phyloP scores from a whole-genome alignment of 2,888 invertebrate species.

The Cerastis leucographa region DNA sequence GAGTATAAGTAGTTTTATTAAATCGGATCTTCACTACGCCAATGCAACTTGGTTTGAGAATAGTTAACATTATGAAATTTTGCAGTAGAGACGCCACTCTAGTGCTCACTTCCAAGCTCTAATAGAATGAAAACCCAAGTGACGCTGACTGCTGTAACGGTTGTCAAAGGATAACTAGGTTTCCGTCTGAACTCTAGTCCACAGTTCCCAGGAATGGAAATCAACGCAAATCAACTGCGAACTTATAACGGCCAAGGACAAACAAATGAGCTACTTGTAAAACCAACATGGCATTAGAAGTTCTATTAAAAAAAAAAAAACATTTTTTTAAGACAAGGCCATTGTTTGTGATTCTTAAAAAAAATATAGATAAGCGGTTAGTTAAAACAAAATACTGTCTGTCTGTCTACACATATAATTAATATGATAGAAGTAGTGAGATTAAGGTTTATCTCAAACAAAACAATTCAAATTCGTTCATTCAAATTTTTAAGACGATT shows the following conservation, averaged over 20 bases:
- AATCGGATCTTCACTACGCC: background rate
- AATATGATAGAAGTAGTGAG: background rate
- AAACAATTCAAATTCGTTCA: background rate
- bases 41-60: background rate
- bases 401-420: too few species aligned
- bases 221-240: background rate
- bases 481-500: background rate
- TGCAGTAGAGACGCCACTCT: background rate
- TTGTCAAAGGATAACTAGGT: background rate
- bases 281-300: background rate
- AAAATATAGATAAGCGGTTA: too few species aligned
- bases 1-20: conserved; percentile 5
- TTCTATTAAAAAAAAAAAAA: too few species aligned
- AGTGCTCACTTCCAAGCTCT: background rate
- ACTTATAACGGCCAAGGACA: background rate
- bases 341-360: too few species aligned
- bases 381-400: too few species aligned
- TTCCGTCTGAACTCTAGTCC: background rate
- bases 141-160: background rate
- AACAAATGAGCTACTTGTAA: background rate
- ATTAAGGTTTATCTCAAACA: background rate
- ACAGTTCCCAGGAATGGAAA: background rate
- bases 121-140: background rate
- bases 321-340: too few species aligned
- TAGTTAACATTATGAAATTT: background rate